A percentile compares a stretch with the other conserved stretches of the same genome.
Conservation (phyloP, 1,140 invertebrate species). For the Macrocentrus cingulum region DNA sequence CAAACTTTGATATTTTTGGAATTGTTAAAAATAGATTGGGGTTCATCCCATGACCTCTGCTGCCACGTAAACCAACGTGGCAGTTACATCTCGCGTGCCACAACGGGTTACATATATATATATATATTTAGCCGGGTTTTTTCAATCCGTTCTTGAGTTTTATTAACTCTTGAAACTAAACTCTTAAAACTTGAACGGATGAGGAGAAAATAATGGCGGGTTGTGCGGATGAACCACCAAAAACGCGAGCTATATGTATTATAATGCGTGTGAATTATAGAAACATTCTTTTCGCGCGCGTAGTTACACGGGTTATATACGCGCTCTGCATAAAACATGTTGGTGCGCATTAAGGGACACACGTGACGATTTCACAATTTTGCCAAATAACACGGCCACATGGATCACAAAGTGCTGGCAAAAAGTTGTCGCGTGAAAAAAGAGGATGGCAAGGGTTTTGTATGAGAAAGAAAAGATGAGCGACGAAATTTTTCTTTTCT, state of each 20-base stretch:
- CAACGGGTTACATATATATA: constrained; percentile 1
- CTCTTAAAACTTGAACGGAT: constrained; percentile 29
- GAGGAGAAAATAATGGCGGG: too few species aligned
- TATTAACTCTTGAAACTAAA: constrained; percentile 31
- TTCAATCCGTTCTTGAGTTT: constrained; percentile 30
- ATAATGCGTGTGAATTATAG: constrained; percentile 34
- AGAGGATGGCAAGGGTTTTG: background rate
- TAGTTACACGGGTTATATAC: constrained; percentile 18
- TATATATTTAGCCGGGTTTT: background rate
- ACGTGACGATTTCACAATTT: constrained; percentile 13
- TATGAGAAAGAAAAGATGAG: background rate
- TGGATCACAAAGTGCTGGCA: background rate
- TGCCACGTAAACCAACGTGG: too few species aligned
- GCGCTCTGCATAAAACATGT: constrained; percentile 13
- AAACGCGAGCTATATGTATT: too few species aligned
- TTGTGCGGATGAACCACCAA: too few species aligned
- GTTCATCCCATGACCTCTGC: too few species aligned
- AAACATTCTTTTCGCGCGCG: constrained; percentile 29
- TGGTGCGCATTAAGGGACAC: constrained; percentile 1
- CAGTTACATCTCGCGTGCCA: too few species aligned
- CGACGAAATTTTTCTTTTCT: background rate
- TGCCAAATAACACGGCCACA: background rate
- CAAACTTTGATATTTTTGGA: too few species aligned
- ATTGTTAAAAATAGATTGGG: too few species aligned
- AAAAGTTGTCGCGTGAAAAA: background rate